Evolutionary conservation across 1,140 invertebrate genomes (phyloP).

Genomic region (Polypedilum vanderplanki): DNA sequence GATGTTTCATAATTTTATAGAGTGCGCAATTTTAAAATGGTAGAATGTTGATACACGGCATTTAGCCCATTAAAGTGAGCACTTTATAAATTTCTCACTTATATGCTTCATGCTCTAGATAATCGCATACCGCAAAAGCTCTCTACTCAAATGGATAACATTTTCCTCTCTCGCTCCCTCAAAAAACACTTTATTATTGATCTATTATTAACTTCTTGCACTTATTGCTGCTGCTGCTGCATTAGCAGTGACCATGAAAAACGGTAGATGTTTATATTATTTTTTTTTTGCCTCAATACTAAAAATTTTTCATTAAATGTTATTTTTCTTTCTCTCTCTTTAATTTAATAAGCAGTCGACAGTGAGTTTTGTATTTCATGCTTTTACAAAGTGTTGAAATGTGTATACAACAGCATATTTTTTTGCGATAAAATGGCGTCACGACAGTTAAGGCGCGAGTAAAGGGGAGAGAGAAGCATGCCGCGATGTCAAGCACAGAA

Average conservation of each 20-base stretch:
- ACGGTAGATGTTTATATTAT: constrained; percentile 25
- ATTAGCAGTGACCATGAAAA: constrained; percentile 26
- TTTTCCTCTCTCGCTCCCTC: background rate
- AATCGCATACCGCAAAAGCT: background rate
- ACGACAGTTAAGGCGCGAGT: background rate
- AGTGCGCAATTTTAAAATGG: constrained; percentile 5
- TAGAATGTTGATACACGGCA: background rate
- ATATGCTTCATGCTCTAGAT: constrained; percentile 24
- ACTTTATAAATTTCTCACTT: background rate
- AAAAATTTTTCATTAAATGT: constrained; percentile 15
- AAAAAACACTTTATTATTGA: background rate
- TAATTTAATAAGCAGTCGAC: constrained; percentile 22
- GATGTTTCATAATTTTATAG: constrained; percentile 19
- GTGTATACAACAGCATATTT: no score
- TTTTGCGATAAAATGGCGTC: constrained; percentile 26
- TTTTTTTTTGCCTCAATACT: background rate
- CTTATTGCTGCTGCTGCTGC: background rate
- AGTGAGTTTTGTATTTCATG: background rate
- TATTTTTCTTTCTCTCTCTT: background rate
- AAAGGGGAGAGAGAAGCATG: background rate
- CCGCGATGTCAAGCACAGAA: constrained; percentile 8
- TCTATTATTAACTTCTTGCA: constrained; percentile 1
- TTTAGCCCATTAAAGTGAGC: constrained; percentile 11
- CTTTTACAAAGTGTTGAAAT: constrained; percentile 18
- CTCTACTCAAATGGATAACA: background rate